These are phyloP conservation scores for Nephrotoma guestfalica DNA, from an alignment of 2,888 invertebrate species.

Conservation along the genomic window DNA sequence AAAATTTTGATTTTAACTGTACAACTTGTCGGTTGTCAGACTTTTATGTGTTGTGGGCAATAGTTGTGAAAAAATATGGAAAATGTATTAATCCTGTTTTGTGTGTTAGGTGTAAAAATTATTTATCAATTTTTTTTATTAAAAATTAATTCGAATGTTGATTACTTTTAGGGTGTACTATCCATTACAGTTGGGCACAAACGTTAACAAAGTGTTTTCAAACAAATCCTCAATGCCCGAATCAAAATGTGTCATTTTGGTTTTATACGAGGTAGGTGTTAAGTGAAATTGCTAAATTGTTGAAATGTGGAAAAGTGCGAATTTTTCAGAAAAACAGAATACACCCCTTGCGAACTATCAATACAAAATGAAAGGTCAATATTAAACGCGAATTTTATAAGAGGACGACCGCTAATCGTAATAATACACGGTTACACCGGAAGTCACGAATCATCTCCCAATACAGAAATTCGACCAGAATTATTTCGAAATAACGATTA, in stretches of 20 bases:
- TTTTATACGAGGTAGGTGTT: conserved; percentile 39
- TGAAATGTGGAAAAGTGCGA: background rate
- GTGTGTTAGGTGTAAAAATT: background rate
- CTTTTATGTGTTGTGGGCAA: background rate
- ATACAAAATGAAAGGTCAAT: conserved; percentile 28
- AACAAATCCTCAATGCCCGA: conserved; percentile 32
- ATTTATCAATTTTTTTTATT: background rate
- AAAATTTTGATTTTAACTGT: background rate
- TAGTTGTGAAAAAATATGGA: background rate
- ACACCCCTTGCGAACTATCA: conserved; percentile 34
- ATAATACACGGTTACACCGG: conserved; percentile 51
- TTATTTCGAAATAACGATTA: conserved; percentile 39
- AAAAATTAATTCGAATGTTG: background rate
- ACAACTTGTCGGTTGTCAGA: background rate
- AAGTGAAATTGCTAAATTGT: background rate
- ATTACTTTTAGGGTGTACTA: background rate
- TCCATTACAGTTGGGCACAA: background rate
- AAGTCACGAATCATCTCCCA: conserved; percentile 41
- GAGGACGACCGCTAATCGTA: conserved; percentile 35
- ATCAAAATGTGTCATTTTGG: conserved; percentile 41
- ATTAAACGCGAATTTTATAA: conserved; percentile 8
- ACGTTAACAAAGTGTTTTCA: conserved; percentile 6
- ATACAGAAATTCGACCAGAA: conserved; percentile 43
- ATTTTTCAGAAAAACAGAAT: conserved; percentile 18
- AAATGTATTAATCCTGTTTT: background rate